Evolutionary conservation across 2,888 invertebrate species (phyloP).

Genomic region (Rutpela maculata): DNA sequence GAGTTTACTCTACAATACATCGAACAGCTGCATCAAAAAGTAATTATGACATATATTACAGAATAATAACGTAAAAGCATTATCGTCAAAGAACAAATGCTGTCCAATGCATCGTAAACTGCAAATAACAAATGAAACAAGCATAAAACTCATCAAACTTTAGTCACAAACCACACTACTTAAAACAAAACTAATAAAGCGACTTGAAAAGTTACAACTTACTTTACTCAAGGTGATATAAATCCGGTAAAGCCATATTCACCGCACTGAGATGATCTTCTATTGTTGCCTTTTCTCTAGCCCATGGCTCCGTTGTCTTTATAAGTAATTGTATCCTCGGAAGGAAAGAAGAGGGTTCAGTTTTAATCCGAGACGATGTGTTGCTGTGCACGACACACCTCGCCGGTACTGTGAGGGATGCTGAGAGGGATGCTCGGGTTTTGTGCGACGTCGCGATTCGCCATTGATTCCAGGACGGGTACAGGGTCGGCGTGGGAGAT

Average conservation of each 20-base stretch:
- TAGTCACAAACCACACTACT: background rate
- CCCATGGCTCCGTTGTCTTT: constrained; percentile 37
- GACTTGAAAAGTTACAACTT: constrained; percentile 5
- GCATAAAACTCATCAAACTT: background rate
- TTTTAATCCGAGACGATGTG: constrained; percentile 42
- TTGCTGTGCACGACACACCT: constrained; percentile 65
- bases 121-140: background rate
- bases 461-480: constrained; percentile 69
- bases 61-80: background rate
- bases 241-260: constrained; percentile 21
- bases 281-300: constrained; percentile 18
- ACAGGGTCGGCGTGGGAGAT: constrained; percentile 31
- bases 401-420: constrained; percentile 65
- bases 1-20: no score
- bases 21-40: background rate
- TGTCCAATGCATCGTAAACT: background rate
- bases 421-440: constrained; percentile 56
- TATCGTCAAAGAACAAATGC: no score
- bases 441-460: constrained; percentile 69
- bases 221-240: constrained; percentile 19
- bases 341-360: constrained; percentile 28
- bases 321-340: constrained; percentile 22
- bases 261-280: background rate
- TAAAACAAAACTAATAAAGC: background rate
- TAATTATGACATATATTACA: background rate